phyloP scores from a whole-genome alignment of 2,797 vertebrate genomes.

The Sylvilagus floridanus region DNA sequence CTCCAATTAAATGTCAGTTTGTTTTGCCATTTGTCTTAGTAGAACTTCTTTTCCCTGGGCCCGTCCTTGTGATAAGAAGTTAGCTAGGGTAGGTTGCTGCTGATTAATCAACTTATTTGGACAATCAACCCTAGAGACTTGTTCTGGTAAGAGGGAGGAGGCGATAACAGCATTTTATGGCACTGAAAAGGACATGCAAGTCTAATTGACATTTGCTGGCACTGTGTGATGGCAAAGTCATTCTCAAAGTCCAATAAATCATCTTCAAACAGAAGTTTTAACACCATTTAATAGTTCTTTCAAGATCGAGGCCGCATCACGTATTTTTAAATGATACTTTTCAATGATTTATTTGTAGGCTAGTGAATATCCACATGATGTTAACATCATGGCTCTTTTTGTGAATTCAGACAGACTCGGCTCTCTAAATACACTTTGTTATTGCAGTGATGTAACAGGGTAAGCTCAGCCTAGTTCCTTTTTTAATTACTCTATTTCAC shows the following conservation, averaged over 20 bases:
- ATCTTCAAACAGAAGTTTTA: conserved; percentile 50
- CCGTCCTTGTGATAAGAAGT: neutral
- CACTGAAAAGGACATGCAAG: neutral
- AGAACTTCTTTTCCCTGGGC: neutral
- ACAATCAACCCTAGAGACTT: neutral
- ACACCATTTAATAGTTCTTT: conserved; percentile 1
- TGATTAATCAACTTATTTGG: neutral
- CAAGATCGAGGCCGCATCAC: neutral
- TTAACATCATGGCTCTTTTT: conserved; percentile 59
- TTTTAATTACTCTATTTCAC: conserved; percentile 80
- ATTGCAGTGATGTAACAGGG: conserved; percentile 77
- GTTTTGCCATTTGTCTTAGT: neutral
- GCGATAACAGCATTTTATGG: neutral
- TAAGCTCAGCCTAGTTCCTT: conserved; percentile 69
- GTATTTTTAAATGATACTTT: neutral
- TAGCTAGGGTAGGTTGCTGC: neutral
- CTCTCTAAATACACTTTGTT: conserved; percentile 76
- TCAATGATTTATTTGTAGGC: conserved; percentile 53
- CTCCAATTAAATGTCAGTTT: conserved; percentile 18
- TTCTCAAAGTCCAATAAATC: neutral
- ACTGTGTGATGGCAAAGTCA: neutral
- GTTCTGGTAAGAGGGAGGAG: neutral
- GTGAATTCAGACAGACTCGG: conserved; percentile 62
- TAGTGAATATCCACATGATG: conserved; percentile 28
- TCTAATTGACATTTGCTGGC: conserved; percentile 1